Evolutionary conservation across 2,888 invertebrate genomes (phyloP).

Genomic region (Oscheius onirici): DNA sequence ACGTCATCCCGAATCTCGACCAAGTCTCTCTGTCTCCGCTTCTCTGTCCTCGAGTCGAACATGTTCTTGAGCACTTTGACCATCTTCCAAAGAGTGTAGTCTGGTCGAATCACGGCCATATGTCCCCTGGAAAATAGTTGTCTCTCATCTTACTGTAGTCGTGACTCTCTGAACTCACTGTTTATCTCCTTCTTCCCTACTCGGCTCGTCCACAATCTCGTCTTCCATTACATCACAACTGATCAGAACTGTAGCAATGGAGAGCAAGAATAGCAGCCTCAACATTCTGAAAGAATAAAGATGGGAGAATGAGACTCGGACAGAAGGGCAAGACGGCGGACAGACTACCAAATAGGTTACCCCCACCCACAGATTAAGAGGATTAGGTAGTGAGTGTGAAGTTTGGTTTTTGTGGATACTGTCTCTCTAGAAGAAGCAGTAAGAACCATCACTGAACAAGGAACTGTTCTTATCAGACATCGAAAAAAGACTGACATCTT

Average conservation of each 20-base stretch:
- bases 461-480: too few species aligned
- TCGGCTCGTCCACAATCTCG: not conserved
- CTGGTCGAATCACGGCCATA: constrained; percentile 46
- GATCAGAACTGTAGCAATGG: not conserved
- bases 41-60: constrained; percentile 40
- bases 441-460: too few species aligned
- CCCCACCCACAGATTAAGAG: constrained; percentile 11
- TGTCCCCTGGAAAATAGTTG: constrained; percentile 38
- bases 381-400: not conserved
- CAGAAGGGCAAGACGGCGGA: constrained; percentile 20
- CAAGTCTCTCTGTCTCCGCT: constrained; percentile 13
- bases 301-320: not conserved
- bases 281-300: constrained; percentile 19
- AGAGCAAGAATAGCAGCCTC: not conserved
- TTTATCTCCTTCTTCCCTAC: not conserved
- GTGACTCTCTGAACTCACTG: not conserved
- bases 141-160: not conserved
- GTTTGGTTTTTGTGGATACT: not conserved
- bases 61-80: constrained; percentile 45
- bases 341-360: not conserved
- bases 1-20: not conserved
- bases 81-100: constrained; percentile 49
- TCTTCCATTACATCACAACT: not conserved
- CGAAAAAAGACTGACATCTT: too few species aligned
- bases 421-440: too few species aligned